phyloP scores from a whole-genome alignment of 2,113 vertebrate species.

The Cinclus mexicanus region DNA sequence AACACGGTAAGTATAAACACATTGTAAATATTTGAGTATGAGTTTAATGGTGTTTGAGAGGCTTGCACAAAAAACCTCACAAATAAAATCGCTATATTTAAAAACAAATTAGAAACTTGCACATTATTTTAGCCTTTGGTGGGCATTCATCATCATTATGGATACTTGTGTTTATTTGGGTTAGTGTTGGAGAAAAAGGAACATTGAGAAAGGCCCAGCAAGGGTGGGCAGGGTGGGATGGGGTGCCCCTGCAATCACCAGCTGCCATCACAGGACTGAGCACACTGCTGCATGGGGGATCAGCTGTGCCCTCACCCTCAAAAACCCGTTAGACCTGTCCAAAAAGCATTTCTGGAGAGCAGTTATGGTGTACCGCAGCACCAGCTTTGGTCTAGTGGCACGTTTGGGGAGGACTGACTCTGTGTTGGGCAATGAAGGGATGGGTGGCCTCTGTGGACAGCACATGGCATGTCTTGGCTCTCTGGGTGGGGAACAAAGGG shows the following conservation, averaged over 20 bases:
- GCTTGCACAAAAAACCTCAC: conserved; percentile 9
- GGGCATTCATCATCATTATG: conserved; percentile 67
- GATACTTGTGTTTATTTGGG: conserved; percentile 67
- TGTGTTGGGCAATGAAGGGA: accelerated
- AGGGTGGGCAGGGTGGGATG: accelerated
- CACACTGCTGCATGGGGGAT: accelerated
- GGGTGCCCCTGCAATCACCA: neutral
- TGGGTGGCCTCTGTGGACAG: accelerated
- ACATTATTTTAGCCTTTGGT: conserved; percentile 67
- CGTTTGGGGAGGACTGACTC: no score
- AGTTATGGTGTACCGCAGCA: neutral
- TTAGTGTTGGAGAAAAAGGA: neutral
- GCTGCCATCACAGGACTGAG: accelerated
- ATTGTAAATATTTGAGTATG: conserved; percentile 74
- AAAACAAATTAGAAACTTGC: conserved; percentile 68
- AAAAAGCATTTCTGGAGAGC: neutral
- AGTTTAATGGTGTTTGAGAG: conserved; percentile 72
- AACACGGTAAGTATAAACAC: conserved; percentile 67
- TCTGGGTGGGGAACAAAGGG: accelerated
- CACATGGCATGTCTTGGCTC: accelerated
- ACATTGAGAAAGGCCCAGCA: neutral
- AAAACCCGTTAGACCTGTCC: neutral
- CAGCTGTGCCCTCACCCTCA: accelerated
- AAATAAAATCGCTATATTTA: conserved; percentile 59
- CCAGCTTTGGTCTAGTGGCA: no score